Conservation (phyloP, 2,888 invertebrate species). For the Epirrhoe tristata region DNA sequence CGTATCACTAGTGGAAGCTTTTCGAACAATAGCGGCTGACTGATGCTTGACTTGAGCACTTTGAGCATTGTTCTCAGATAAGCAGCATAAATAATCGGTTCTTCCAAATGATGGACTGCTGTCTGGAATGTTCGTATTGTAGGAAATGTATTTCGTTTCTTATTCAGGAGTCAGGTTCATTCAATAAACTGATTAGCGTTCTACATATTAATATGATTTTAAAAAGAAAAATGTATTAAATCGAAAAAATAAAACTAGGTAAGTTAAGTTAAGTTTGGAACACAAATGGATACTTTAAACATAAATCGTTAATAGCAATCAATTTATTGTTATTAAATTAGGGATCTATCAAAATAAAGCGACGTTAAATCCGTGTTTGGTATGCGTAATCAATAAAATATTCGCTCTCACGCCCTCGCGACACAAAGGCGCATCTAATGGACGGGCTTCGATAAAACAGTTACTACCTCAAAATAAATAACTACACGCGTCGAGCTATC, state of each 20-base stretch:
- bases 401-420: slow-evolving; percentile 60
- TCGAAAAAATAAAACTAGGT: neutral
- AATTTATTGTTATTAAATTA: slow-evolving; percentile 42
- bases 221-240: neutral
- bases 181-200: neutral
- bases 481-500: slow-evolving; percentile 57
- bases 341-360: slow-evolving; percentile 44
- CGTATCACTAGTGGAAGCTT: slow-evolving; percentile 41
- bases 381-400: slow-evolving; percentile 58
- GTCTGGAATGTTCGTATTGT: slow-evolving; percentile 58
- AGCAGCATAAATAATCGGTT: slow-evolving; percentile 72
- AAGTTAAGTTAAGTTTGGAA: neutral
- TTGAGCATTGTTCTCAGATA: slow-evolving; percentile 73
- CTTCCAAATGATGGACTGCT: slow-evolving; percentile 64
- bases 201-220: neutral
- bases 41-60: slow-evolving; percentile 58
- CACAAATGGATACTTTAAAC: slow-evolving; percentile 28
- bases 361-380: slow-evolving; percentile 45
- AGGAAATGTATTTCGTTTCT: slow-evolving; percentile 57
- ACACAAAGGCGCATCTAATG: slow-evolving; percentile 61
- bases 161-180: too few species aligned
- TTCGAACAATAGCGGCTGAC: slow-evolving; percentile 59
- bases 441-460: slow-evolving; percentile 66
- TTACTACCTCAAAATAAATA: slow-evolving; percentile 70
- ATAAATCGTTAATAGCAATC: slow-evolving; percentile 37